Percentiles rank a stretch among this genome's conserved stretches.
Evolutionary conservation across 2,113 vertebrate species (phyloP).

Genomic region (Cynopterus brachyotis): DNA sequence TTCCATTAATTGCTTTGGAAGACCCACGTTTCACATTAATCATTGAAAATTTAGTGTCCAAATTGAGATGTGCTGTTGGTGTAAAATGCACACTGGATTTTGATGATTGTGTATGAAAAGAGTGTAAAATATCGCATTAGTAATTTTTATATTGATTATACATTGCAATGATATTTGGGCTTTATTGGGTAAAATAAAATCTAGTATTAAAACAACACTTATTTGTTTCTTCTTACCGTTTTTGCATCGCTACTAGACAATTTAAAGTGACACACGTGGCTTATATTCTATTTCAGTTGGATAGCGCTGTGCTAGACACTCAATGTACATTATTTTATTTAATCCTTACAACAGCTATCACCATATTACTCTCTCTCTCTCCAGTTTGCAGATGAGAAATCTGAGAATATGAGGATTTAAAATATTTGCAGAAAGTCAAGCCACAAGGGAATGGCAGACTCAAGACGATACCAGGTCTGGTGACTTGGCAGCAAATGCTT

Average conservation of each 20-base stretch:
- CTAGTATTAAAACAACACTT: background rate
- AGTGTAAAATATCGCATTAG: background rate
- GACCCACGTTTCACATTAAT: background rate
- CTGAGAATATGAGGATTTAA: background rate
- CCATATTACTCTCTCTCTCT: background rate
- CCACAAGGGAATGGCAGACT: background rate
- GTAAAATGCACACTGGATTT: background rate
- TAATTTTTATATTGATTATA: background rate
- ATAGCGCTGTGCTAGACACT: background rate
- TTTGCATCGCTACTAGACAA: background rate
- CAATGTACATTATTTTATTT: background rate
- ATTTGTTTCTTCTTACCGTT: background rate
- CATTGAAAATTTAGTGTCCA: background rate
- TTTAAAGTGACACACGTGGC: background rate
- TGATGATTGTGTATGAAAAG: background rate
- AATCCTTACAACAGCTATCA: background rate
- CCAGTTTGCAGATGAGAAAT: background rate
- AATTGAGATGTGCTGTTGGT: background rate
- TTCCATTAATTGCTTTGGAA: background rate
- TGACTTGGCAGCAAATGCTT: background rate
- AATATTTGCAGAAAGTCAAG: background rate
- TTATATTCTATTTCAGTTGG: background rate
- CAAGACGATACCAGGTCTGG: background rate
- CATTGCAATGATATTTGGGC: background rate
- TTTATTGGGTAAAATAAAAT: background rate